phyloP scores from a whole-genome alignment of 92 coral and sea anemone species.

The Palythoa grandiflora region DNA sequence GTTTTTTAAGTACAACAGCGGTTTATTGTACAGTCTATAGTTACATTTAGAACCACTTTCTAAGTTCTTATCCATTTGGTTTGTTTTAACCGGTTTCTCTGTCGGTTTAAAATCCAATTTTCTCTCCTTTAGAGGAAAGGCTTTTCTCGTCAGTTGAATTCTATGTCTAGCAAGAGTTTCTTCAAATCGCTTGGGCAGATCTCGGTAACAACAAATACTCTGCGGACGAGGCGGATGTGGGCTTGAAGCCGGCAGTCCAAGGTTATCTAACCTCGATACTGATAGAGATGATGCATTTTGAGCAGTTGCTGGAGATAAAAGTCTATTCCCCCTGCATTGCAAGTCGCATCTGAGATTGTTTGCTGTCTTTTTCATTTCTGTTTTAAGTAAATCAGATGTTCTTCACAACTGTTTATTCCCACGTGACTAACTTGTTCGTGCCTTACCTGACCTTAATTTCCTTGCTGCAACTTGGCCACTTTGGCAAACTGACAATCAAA shows the following conservation, averaged over 20 bases:
- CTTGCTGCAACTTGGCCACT: no score
- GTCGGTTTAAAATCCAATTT: background rate
- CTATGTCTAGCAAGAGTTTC: slow-evolving; percentile 69
- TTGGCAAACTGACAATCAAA: no score
- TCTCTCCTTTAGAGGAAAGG: slow-evolving; percentile 45
- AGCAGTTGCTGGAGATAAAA: background rate
- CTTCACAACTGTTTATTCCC: no score
- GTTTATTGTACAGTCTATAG: slow-evolving; percentile 10
- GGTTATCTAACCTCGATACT: slow-evolving; percentile 11
- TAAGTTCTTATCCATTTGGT: background rate
- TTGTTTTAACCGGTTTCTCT: background rate
- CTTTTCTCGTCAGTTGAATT: slow-evolving; percentile 71
- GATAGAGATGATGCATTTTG: background rate
- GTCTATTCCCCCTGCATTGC: background rate
- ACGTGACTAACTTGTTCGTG: no score
- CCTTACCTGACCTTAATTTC: no score
- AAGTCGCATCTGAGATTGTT: background rate
- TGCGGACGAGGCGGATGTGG: slow-evolving; percentile 3
- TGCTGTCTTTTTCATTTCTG: background rate
- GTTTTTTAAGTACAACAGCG: background rate
- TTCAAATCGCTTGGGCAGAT: slow-evolving; percentile 69
- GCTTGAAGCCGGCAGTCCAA: background rate
- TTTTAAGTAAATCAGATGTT: background rate
- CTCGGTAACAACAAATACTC: slow-evolving; percentile 41
- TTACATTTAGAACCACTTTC: background rate